These are phyloP conservation scores for Agrochola macilenta DNA, from an alignment of 2,888 invertebrate genomes.

Conservation along the genomic window DNA sequence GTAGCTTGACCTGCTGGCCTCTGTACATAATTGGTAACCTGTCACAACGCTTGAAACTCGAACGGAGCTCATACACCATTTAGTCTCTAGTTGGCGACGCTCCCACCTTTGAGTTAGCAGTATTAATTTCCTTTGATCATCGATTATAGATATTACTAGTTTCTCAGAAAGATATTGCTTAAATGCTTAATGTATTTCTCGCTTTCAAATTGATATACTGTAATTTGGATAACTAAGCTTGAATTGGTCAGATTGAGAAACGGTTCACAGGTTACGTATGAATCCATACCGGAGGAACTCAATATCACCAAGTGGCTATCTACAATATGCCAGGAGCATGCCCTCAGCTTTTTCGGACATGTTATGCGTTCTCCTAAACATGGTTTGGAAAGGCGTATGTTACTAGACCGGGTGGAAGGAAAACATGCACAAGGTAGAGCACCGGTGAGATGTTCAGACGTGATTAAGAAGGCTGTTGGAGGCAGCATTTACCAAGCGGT, in stretches of 20 bases:
- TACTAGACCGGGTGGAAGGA: no score
- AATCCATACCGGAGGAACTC: no score
- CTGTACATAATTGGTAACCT: constrained; percentile 41
- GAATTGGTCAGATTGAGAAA: neutral
- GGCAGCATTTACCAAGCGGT: no score
- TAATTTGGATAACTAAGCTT: neutral
- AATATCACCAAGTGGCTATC: no score
- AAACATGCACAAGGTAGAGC: no score
- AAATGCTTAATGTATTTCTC: neutral
- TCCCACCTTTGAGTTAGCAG: constrained; percentile 20
- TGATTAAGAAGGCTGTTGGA: no score
- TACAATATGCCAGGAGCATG: no score
- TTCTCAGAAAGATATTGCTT: constrained; percentile 6
- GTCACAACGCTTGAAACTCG: constrained; percentile 28
- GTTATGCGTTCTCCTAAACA: no score
- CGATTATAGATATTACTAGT: constrained; percentile 18
- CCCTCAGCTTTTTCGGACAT: no score
- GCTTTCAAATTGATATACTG: neutral
- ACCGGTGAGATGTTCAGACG: no score
- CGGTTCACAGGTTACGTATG: neutral
- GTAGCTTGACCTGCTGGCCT: no score
- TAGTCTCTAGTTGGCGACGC: constrained; percentile 1
- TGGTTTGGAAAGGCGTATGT: no score
- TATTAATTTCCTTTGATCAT: constrained; percentile 38
- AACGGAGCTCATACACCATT: constrained; percentile 11